These are phyloP conservation scores for Carabus problematicus DNA, from an alignment of 2,888 invertebrate species.

Conservation along the genomic window DNA sequence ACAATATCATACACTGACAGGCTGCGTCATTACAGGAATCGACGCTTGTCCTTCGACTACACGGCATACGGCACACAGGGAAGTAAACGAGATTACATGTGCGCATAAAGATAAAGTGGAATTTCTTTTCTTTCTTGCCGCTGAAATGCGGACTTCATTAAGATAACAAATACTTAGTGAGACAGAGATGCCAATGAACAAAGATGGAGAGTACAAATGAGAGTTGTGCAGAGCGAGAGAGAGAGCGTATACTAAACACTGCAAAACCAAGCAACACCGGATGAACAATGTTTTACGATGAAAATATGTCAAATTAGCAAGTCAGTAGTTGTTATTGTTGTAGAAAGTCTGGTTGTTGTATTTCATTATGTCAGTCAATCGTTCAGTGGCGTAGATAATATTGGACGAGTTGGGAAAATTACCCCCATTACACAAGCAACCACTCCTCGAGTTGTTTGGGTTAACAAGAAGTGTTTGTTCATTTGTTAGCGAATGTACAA, in stretches of 20 bases:
- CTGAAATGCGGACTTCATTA: constrained; percentile 34
- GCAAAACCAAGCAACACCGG: too few relatives aligned
- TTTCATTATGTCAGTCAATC: too few relatives aligned
- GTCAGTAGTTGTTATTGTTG: too few relatives aligned
- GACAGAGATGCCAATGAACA: not conserved
- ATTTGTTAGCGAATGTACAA: too few relatives aligned
- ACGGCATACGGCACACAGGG: constrained; percentile 12
- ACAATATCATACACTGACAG: not conserved
- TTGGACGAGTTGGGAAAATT: too few relatives aligned
- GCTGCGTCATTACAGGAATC: not conserved
- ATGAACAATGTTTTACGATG: too few relatives aligned
- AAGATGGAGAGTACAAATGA: not conserved
- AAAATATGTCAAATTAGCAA: too few relatives aligned
- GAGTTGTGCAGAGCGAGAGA: not conserved
- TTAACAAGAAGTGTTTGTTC: too few relatives aligned
- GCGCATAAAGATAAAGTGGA: constrained; percentile 34
- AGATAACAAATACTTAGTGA: constrained; percentile 27
- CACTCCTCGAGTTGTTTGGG: too few relatives aligned
- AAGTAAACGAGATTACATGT: constrained; percentile 37
- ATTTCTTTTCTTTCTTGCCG: constrained; percentile 35
- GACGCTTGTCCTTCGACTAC: constrained; percentile 13
- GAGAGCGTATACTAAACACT: not conserved
- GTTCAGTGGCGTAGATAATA: too few relatives aligned
- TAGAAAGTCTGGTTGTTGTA: too few relatives aligned
- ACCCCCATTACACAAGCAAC: too few relatives aligned